Evolutionary conservation across 2,113 vertebrate genomes (phyloP).

Genomic region (Euleptes europaea): DNA sequence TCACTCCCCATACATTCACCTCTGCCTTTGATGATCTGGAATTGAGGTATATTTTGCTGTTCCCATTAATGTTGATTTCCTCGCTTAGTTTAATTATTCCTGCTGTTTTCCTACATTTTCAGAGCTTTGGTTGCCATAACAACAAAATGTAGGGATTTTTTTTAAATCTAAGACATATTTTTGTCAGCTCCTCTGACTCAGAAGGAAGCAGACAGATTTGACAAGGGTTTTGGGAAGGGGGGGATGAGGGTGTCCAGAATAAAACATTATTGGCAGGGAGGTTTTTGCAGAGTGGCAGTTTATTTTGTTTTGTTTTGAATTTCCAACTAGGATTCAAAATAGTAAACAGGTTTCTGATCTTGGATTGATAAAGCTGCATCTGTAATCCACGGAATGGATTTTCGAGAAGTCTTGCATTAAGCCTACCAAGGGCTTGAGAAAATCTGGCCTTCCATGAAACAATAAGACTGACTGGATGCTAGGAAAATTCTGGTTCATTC

Average conservation of each 20-base stretch:
- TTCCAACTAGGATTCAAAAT: background rate
- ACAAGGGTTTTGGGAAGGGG: background rate
- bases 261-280: background rate
- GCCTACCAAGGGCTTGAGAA: background rate
- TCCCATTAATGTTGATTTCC: constrained; percentile 49
- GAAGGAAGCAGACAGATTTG: constrained; percentile 15
- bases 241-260: background rate
- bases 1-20: background rate
- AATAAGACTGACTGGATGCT: background rate
- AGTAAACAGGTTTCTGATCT: background rate
- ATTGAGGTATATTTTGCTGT: constrained; percentile 21
- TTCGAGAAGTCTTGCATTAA: background rate
- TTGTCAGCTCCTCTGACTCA: constrained; percentile 15
- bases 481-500: background rate
- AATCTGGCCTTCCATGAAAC: constrained; percentile 14
- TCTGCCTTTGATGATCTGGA: background rate
- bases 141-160: constrained; percentile 47
- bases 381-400: background rate
- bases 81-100: constrained; percentile 54
- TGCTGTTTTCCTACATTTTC: constrained; percentile 55
- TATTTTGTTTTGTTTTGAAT: background rate
- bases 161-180: constrained; percentile 20
- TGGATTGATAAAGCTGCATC: background rate
- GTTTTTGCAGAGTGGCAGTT: background rate
- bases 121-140: constrained; percentile 50